phyloP scores from a whole-genome alignment of 2,888 invertebrate genomes.

The Pardosa pseudoannulata region DNA sequence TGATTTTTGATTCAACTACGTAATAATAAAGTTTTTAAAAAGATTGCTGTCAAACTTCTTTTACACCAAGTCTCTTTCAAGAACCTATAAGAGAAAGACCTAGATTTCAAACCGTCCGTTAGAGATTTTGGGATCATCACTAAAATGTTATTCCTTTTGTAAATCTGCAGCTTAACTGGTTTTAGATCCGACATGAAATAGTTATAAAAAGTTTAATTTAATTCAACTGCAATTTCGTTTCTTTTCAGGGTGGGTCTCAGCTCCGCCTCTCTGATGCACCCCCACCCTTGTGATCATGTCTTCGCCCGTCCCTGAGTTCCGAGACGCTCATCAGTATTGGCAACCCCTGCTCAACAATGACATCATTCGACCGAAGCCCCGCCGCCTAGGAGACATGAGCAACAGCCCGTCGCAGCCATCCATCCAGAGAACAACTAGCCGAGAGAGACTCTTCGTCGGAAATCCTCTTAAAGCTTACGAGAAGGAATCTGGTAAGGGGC shows the following conservation, averaged over 20 bases:
- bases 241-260: constrained; percentile 50
- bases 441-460: constrained; percentile 44
- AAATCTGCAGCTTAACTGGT: too few species aligned
- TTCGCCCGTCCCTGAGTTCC: constrained; percentile 76
- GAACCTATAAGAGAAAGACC: too few species aligned
- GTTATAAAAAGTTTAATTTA: too few species aligned
- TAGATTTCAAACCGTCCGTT: too few species aligned
- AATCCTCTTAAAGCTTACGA: constrained; percentile 28
- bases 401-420: constrained; percentile 18
- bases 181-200: too few species aligned
- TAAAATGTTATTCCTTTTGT: too few species aligned
- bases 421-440: constrained; percentile 43
- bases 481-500: not conserved
- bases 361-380: constrained; percentile 89
- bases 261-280: constrained; percentile 50
- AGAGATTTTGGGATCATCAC: too few species aligned
- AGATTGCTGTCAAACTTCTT: too few species aligned
- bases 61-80: too few species aligned
- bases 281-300: constrained; percentile 52
- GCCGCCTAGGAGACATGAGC: constrained; percentile 82
- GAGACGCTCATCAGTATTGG: constrained; percentile 78
- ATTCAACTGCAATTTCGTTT: too few species aligned
- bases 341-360: constrained; percentile 86
- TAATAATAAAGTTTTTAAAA: too few species aligned
- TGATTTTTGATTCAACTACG: too few species aligned